These are phyloP conservation scores for Eucera pruinosa DNA, from an alignment of 2,888 invertebrate genomes.

Conservation along the genomic window DNA sequence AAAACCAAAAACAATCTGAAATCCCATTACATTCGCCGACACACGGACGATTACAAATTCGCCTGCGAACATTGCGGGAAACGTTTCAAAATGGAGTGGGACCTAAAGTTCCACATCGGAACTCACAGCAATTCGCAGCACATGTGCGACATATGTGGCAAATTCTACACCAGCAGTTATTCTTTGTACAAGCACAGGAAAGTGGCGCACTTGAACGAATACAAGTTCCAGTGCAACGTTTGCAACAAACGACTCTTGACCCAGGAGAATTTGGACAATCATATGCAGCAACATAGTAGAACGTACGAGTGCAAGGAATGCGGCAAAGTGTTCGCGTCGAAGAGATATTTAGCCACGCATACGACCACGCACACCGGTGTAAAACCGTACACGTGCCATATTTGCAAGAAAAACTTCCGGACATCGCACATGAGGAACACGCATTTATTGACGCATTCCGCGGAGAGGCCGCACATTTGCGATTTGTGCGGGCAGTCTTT, in stretches of 20 bases:
- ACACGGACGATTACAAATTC: constrained; percentile 75
- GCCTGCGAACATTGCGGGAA: constrained; percentile 76
- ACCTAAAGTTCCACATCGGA: constrained; percentile 77
- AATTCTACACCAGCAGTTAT: constrained; percentile 77
- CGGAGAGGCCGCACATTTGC: constrained; percentile 72
- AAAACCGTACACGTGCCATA: constrained; percentile 75
- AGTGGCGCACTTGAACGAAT: constrained; percentile 76
- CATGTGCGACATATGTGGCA: constrained; percentile 79
- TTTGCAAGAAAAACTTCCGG: constrained; percentile 75
- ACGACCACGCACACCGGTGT: constrained; percentile 71
- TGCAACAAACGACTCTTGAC: constrained; percentile 77
- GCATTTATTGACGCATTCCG: constrained; percentile 73
- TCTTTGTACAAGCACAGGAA: constrained; percentile 76
- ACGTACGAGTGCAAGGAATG: constrained; percentile 77
- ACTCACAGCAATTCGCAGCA: constrained; percentile 72
- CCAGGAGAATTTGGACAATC: constrained; percentile 72
- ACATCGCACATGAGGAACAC: constrained; percentile 71
- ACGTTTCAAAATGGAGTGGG: constrained; percentile 77
- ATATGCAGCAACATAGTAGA: constrained; percentile 74
- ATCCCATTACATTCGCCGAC: constrained; percentile 72
- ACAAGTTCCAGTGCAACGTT: constrained; percentile 73
- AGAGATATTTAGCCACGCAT: constrained; percentile 76
- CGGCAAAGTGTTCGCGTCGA: constrained; percentile 76
- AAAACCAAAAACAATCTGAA: constrained; percentile 74
- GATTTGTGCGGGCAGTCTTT: constrained; percentile 75